A percentile compares a stretch with the other conserved stretches of the same genome.
These are phyloP conservation scores for Nowickia ferox DNA, from an alignment of 2,888 invertebrate species.

Conservation along the genomic window DNA sequence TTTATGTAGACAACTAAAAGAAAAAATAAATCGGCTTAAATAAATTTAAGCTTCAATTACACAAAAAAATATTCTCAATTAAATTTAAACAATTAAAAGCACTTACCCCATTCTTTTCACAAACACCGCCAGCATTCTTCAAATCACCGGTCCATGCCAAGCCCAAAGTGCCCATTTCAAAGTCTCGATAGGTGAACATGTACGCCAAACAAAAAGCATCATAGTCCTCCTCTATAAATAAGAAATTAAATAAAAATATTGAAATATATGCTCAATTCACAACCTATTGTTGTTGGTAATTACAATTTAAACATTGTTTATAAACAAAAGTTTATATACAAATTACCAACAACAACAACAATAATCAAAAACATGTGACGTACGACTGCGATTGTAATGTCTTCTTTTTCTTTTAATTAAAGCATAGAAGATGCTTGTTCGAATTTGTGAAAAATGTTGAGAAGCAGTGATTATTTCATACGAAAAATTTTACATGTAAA, in stretches of 20 bases:
- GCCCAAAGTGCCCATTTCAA: conserved; percentile 97
- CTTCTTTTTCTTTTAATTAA: no score
- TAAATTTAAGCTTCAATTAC: not conserved
- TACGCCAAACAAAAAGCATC: conserved; percentile 99
- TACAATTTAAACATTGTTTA: no score
- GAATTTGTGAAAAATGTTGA: no score
- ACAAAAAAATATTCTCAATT: conserved; percentile 11
- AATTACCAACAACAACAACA: no score
- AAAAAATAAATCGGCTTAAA: not conserved
- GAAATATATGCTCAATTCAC: no score
- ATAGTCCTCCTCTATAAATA: conserved; percentile 96
- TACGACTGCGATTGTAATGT: no score
- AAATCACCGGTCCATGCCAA: conserved; percentile 99
- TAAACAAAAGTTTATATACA: no score
- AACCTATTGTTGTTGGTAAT: no score
- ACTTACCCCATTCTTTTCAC: conserved; percentile 97
- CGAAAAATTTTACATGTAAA: no score
- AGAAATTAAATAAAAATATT: conserved; percentile 2
- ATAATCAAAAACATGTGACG: no score
- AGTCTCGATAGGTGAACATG: conserved; percentile 98
- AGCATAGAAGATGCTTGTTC: no score
- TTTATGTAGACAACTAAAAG: not conserved
- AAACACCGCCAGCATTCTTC: conserved; percentile 98
- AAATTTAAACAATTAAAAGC: not conserved
- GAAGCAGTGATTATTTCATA: no score